phyloP scores from a whole-genome alignment of 2,113 vertebrate genomes.

The Telmatochromis bifrenatus region DNA sequence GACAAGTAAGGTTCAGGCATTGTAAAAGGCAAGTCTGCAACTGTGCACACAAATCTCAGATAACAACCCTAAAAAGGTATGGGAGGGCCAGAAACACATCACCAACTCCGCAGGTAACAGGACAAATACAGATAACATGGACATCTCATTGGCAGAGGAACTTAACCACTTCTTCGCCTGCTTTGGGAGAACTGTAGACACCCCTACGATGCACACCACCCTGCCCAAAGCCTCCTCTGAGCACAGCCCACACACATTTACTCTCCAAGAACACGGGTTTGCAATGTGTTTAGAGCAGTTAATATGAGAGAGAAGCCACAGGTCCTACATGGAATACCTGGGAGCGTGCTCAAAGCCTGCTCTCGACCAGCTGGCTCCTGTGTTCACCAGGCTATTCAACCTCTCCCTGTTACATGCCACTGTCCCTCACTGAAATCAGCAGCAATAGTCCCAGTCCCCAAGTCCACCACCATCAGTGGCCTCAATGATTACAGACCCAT shows the following conservation, averaged over 20 bases:
- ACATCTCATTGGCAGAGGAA: neutral
- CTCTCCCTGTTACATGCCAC: neutral
- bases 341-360: fast-evolving
- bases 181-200: neutral
- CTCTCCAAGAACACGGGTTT: neutral
- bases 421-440: neutral
- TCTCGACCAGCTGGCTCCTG: neutral
- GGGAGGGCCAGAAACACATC: neutral
- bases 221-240: fast-evolving
- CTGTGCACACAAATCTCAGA: neutral
- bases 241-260: neutral
- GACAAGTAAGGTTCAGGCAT: neutral
- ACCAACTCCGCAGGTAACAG: fast-evolving
- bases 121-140: neutral
- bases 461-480: neutral
- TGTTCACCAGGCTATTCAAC: neutral
- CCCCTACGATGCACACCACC: neutral
- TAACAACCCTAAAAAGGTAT: neutral
- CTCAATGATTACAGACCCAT: neutral
- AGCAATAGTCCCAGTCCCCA: neutral
- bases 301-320: neutral
- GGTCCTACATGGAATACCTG: neutral
- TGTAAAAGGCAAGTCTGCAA: neutral
- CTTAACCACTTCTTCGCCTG: neutral
- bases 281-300: neutral